Evolutionary conservation across 2,113 vertebrate genomes (phyloP), one percentile per base, ranked within the genome.

Genomic region (Xiphorhynchus elegans): DNA sequence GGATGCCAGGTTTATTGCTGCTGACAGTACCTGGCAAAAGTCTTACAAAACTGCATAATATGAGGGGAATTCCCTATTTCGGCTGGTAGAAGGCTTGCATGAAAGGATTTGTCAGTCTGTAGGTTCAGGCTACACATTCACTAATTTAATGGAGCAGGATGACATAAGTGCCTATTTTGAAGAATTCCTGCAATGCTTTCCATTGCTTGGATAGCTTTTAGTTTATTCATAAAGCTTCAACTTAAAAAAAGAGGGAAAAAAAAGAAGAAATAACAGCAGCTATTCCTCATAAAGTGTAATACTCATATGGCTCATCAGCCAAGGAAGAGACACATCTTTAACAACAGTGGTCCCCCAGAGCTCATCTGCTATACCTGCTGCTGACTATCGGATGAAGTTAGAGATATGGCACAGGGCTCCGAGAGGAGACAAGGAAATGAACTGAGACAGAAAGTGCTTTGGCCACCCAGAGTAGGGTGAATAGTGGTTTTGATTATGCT

Each of bases 11-110:
- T 74, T 86, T 84, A 94, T 93, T 86, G 47, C 55, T 92, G 87
- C 55, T 69, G 83, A 95, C 74, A 93, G 83, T 47, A 86, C 76
- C 79, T 92, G 89, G 84, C 67, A 93, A 74, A 95, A 84, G 33
- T 60, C 67, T 90, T 63, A 33, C 20, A 59, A 70, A 95, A 75
- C 40, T 6, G 0, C 52, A 37, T 77, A 75, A 80, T 24, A 6
- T 53, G 64, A 89, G 33, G 17, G 46, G 37, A 93, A 74, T 42
- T 84, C 84, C 44, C 39, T 7, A 3, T 90, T 90, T 92, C 2
- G 0, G 15, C 47, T 83, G 72, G 94, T 78, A 79, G 53, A 82
- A 87, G 25, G 10, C n/a, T 94, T 93, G 44, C 29, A 59, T 0
- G 1, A 76, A 92, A 80, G 47, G 2, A 39, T 83, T 91, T 87